phyloP scores from a whole-genome alignment of 2,888 invertebrate species.

The Apotomis betuletana region DNA sequence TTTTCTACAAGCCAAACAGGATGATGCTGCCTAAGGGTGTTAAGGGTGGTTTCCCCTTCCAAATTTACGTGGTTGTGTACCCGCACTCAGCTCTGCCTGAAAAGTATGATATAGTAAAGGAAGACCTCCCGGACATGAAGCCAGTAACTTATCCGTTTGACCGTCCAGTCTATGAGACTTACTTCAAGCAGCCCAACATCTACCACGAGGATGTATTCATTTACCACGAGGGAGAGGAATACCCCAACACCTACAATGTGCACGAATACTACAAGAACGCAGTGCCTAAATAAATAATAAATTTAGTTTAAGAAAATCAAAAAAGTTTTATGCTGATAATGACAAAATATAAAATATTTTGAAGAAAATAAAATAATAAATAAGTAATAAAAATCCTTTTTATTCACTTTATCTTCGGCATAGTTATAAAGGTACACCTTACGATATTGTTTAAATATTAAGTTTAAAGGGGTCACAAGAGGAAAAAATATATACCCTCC shows the following conservation, averaged over 20 bases:
- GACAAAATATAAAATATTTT: too few relatives aligned
- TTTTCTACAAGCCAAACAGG: constrained; percentile 11
- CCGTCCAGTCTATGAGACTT: constrained; percentile 16
- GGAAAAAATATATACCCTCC: too few relatives aligned
- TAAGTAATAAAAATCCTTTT: too few relatives aligned
- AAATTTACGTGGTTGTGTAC: constrained; percentile 9
- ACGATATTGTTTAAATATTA: too few relatives aligned
- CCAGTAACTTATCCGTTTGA: constrained; percentile 13
- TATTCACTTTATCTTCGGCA: too few relatives aligned
- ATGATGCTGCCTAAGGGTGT: constrained; percentile 23
- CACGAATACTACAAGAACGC: constrained; percentile 13
- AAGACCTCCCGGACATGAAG: constrained; percentile 51
- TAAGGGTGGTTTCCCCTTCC: constrained; percentile 21
- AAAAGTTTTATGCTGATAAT: too few relatives aligned
- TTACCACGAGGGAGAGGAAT: constrained; percentile 7
- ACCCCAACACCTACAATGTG: constrained; percentile 50
- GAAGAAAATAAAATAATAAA: too few relatives aligned
- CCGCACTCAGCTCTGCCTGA: constrained; percentile 68
- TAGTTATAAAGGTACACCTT: too few relatives aligned
- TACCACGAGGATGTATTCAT: constrained; percentile 60
- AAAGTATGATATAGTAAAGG: constrained; percentile 56
- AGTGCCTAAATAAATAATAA: neutral
- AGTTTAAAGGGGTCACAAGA: too few relatives aligned
- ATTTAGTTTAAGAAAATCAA: too few relatives aligned
- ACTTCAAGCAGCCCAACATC: constrained; percentile 79